Percentiles rank a stretch among this genome's conserved stretches.
Evolutionary conservation across 1,140 invertebrate genomes (phyloP).

Genomic region (Diorhabda elongata): DNA sequence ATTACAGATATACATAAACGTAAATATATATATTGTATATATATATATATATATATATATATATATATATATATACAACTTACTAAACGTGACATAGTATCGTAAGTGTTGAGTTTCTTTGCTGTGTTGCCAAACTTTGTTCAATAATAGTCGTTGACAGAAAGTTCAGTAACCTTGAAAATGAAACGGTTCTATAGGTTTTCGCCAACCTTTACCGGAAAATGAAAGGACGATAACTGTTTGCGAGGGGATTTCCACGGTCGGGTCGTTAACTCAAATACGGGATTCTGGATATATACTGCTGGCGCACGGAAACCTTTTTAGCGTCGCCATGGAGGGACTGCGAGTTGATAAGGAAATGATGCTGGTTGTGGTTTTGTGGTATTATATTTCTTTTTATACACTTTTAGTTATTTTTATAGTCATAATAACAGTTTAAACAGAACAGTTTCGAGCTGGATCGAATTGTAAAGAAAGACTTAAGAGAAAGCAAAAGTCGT

Average conservation of each 20-base stretch:
- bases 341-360: not conserved
- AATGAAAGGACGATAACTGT: not conserved
- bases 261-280: slow-evolving; percentile 2
- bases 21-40: too few species aligned
- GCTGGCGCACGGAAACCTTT: not conserved
- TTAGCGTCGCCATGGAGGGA: not conserved
- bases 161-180: not conserved
- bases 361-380: not conserved
- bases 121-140: not conserved
- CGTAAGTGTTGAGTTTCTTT: not conserved
- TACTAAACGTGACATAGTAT: too few species aligned
- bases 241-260: not conserved
- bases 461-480: too few species aligned
- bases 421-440: too few species aligned
- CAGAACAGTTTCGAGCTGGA: too few species aligned
- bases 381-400: not conserved
- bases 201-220: not conserved
- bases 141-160: not conserved
- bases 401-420: too few species aligned
- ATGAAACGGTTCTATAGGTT: not conserved
- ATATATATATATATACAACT: too few species aligned
- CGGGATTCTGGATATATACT: not conserved
- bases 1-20: too few species aligned
- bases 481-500: too few species aligned
- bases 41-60: too few species aligned